phyloP scores from a whole-genome alignment of 1,140 invertebrate species.

The Temnothorax longispinosus region DNA sequence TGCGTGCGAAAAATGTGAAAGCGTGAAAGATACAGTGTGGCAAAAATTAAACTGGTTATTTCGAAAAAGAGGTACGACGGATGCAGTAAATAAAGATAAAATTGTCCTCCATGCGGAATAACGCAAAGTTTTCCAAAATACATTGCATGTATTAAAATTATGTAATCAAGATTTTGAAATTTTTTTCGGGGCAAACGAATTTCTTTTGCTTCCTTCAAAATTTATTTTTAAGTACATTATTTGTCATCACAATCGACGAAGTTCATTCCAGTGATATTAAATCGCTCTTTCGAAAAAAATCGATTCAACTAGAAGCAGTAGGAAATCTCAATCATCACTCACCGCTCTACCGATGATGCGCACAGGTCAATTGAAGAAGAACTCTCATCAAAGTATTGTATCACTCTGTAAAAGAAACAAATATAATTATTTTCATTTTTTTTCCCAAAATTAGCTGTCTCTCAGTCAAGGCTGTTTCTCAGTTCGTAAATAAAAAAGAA shows the following conservation, averaged over 20 bases:
- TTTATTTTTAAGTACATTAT: not conserved
- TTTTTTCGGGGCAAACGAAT: not conserved
- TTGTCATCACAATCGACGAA: not conserved
- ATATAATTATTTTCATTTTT: not conserved
- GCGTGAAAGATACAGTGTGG: conserved; percentile 31
- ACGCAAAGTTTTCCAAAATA: not conserved
- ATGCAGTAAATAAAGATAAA: conserved; percentile 16
- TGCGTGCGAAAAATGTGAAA: conserved; percentile 36
- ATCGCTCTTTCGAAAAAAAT: conserved; percentile 10
- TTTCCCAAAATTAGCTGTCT: not conserved
- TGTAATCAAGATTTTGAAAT: conserved; percentile 11
- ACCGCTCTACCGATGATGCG: not conserved
- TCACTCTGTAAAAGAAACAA: not conserved
- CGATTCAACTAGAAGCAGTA: not conserved
- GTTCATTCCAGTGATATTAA: not conserved
- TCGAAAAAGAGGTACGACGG: not conserved
- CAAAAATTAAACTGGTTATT: conserved; percentile 44
- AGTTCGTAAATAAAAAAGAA: not conserved
- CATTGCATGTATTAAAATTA: not conserved
- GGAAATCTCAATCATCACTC: not conserved
- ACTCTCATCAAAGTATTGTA: not conserved
- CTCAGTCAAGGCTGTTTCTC: not conserved
- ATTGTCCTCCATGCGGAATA: not conserved
- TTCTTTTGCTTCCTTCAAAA: not conserved
- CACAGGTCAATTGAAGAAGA: not conserved